Percentiles rank a stretch among this genome's conserved stretches.
These are phyloP conservation scores for Cyclura pinguis DNA, from an alignment of 2,797 vertebrate genomes.

Conservation along the genomic window DNA sequence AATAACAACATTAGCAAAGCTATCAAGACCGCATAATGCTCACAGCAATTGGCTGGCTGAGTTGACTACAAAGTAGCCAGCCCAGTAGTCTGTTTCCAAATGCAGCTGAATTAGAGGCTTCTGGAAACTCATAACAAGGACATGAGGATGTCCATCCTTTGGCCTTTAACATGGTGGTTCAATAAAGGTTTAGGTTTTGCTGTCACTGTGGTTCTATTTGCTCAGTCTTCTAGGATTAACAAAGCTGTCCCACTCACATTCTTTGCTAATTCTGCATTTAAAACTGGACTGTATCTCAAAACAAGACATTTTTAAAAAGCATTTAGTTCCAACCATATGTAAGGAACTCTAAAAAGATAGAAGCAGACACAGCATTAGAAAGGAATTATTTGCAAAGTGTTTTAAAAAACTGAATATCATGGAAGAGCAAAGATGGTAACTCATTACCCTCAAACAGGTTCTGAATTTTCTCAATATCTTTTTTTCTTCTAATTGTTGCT, in stretches of 20 bases:
- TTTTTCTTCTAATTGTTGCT: not conserved
- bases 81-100: not conserved
- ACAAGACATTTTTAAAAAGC: not conserved
- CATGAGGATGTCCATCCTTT: not conserved
- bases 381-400: not conserved
- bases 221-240: not conserved
- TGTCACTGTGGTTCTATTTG: not conserved
- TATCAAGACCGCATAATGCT: constrained; percentile 34
- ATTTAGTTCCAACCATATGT: not conserved
- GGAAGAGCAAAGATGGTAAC: not conserved
- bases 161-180: not conserved
- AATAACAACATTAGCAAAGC: constrained; percentile 23
- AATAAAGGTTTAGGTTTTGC: not conserved
- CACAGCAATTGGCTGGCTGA: not conserved
- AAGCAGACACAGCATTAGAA: not conserved
- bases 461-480: not conserved
- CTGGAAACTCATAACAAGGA: not conserved
- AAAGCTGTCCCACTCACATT: not conserved
- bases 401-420: not conserved
- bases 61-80: not conserved
- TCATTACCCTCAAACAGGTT: not conserved
- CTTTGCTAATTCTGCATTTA: not conserved
- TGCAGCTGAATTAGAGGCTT: not conserved
- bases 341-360: not conserved
- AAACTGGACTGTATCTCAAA: not conserved